These are phyloP conservation scores for Tetragnatha versicolor DNA, from an alignment of 1,140 invertebrate genomes.

Conservation along the genomic window DNA sequence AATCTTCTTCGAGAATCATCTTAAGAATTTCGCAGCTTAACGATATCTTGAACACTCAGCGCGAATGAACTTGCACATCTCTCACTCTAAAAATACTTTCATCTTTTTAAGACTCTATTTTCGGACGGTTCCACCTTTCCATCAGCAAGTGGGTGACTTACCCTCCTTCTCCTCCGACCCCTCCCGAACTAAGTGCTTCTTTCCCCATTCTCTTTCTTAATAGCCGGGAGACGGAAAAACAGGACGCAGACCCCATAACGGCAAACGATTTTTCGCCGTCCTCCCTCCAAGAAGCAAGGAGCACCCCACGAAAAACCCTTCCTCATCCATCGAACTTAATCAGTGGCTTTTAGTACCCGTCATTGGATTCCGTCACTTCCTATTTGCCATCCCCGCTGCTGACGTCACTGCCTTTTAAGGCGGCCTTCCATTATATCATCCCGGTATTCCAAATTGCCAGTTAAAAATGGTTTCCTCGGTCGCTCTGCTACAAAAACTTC, in stretches of 20 bases:
- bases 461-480: conserved; percentile 51
- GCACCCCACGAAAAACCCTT: neutral
- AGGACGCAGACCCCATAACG: conserved; percentile 7
- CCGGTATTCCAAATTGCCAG: conserved; percentile 53
- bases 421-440: conserved; percentile 51
- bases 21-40: too few relatives aligned
- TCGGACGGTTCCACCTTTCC: too few relatives aligned
- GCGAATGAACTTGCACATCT: too few relatives aligned
- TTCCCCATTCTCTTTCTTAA: too few relatives aligned
- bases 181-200: too few relatives aligned
- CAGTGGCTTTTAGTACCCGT: conserved; percentile 53
- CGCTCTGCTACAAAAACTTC: conserved; percentile 34
- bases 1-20: too few relatives aligned
- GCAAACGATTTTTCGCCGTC: conserved; percentile 11
- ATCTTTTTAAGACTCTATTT: too few relatives aligned
- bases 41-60: too few relatives aligned
- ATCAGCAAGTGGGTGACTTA: too few relatives aligned
- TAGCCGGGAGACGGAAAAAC: too few relatives aligned
- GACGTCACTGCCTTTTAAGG: conserved; percentile 49
- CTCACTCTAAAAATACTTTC: too few relatives aligned
- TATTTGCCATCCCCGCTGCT: conserved; percentile 35
- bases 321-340: conserved; percentile 43
- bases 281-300: neutral
- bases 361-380: conserved; percentile 43
- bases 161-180: too few relatives aligned